phyloP scores from a whole-genome alignment of 2,888 invertebrate genomes.

The Agapetus fuscipes region DNA sequence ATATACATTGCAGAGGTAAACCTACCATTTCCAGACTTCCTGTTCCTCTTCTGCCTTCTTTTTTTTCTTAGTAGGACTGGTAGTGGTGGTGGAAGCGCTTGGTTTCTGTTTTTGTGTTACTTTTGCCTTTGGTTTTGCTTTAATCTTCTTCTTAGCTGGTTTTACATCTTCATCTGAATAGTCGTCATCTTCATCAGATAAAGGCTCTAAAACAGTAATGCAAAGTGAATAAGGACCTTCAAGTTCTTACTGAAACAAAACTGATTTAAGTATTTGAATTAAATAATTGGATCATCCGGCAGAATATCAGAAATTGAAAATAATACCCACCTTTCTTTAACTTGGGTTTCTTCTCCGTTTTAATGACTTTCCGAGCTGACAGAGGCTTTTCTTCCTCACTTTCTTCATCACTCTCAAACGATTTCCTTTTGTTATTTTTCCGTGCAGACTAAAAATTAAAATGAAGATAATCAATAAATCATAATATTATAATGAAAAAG shows the following conservation, averaged over 20 bases:
- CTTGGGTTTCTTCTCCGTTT: slow-evolving; percentile 42
- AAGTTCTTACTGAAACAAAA: neutral
- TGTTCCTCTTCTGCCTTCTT: slow-evolving; percentile 73
- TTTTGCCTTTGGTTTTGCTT: slow-evolving; percentile 28
- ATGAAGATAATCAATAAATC: neutral
- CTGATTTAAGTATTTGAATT: neutral
- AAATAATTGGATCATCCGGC: too few relatives aligned
- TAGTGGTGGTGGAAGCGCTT: slow-evolving; percentile 31
- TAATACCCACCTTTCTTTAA: slow-evolving; percentile 42
- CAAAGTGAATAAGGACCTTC: neutral
- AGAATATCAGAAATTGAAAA: too few relatives aligned
- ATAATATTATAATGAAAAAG: too few relatives aligned
- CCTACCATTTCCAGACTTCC: slow-evolving; percentile 92
- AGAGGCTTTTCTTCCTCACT: slow-evolving; percentile 64
- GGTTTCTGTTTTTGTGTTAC: slow-evolving; percentile 28
- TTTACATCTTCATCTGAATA: slow-evolving; percentile 46
- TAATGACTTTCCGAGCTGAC: slow-evolving; percentile 55
- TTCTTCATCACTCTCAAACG: slow-evolving; percentile 37
- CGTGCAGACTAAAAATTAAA: slow-evolving; percentile 29
- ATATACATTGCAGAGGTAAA: too few relatives aligned
- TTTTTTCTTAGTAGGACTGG: slow-evolving; percentile 56
- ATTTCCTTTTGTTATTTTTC: slow-evolving; percentile 30
- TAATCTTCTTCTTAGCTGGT: slow-evolving; percentile 48
- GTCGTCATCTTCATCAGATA: slow-evolving; percentile 49
- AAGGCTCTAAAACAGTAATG: slow-evolving; percentile 26